Evolutionary conservation across 2,797 vertebrate species (phyloP), one percentile per base, ranked within the genome.

Genomic region (Periparus ater): DNA sequence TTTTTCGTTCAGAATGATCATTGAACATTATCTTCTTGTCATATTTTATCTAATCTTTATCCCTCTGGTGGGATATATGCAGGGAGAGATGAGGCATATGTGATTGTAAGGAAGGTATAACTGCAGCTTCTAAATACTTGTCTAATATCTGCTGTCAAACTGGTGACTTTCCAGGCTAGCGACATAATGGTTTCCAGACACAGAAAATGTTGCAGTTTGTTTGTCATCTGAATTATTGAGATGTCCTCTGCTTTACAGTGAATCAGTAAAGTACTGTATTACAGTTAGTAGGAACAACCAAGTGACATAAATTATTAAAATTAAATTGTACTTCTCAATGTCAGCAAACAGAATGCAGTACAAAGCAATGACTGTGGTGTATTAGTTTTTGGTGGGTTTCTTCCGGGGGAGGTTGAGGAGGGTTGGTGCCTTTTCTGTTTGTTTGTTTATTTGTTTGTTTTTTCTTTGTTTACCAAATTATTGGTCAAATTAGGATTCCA

Each of bases 291-390:
- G 85, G 47, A 79, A 80, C 29, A 89, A 76, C 10, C 5, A 82
- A 66, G n/a, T 45, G 30, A 5, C 73, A 60, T 79, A 75, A 92
- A 88, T 75, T 66, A 86, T 81, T 92, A 68, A 92, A 96, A 75
- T 36, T 53, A 75, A 67, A 82, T 66, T 55, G 29, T 48, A 30
- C 23, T 86, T 79, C 25, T 70, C 50, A 50, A 77, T 30, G 42
- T 29, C 44, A 70, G 66, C n/a, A 45, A 84, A 60, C 27, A 73
- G 67, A 91, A 29, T 32, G 22, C 15, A 70, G 18, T 62, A 13
- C 30, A 96, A 45, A 76, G 12, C 30, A 67, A 10, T 85, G 45
- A 30, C 44, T 26, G 22, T 3, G 1, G 17, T 48, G 7, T 36
- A 6, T 14, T 84, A 26, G 5, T 7, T 20, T 54, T 27, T 17